Base-by-base conservation (phyloP, 2,888 invertebrate species). In the Chymomyza fuscimana region DNA sequence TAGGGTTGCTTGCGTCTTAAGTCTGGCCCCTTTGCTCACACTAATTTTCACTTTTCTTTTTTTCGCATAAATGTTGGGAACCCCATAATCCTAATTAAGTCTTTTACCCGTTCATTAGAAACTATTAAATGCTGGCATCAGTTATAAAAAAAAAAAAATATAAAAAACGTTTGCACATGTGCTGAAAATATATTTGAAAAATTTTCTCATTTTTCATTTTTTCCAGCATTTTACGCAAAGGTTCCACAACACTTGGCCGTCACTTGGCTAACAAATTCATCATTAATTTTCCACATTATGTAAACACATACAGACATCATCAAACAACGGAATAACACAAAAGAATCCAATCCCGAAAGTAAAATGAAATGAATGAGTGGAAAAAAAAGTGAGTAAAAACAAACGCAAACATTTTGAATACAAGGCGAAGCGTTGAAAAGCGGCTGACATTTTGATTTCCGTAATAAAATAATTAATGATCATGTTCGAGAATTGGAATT, bases 401-500 rank as follows among this genome's bases (percentile, higher is more conserved):
- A 62, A 78, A 69, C 52, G 70, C 69, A 86, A 84, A 76, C 88
- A 88, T 76, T 85, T 75, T 73, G 79, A 79, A 69, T 64, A 72
- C 73, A 51, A 65, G 16, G 65, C 63, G 51, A 1, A 63, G 74
- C 66, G 87, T 69, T 86, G 88, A 88, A 82, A 84, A 67, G 77
- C 70, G 67, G 72, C 89, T 89, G 86, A 89, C 89, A 88, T 87
- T 89, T 87, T 83, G 89, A 86, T 89, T 89, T 86, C 81, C 88
- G 88, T 83, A 87, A 89, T 89, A 88, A 89, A 86, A 81, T 86
- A 86, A 86, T 86, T 86, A 86, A 86, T 86, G 88, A 89, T 82
- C 79, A 50, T 46, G 22, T 19, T 19, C 22, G 22, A 69, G 54
- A 60, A 73, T 72, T 77, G 71, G 67, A 73, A 46, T 19, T 58